phyloP scores from a whole-genome alignment of 35 echinoderm and acorn worm genomes.

The Lytechinus variegatus region DNA sequence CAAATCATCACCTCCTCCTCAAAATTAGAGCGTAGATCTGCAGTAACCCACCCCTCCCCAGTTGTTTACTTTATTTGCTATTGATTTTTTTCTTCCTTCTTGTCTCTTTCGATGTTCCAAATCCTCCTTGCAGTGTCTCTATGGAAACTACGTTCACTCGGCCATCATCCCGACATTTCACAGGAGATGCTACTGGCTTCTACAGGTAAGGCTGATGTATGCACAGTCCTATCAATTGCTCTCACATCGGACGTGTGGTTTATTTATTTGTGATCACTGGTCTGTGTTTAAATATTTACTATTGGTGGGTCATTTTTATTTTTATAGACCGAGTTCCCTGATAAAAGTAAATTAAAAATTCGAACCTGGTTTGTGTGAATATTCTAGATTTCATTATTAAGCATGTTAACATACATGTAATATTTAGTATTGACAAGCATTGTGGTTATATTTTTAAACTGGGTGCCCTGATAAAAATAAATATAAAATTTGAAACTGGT shows the following conservation, averaged over 20 bases:
- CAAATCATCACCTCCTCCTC: background rate
- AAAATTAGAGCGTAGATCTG: background rate
- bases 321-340: too few relatives aligned
- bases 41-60: background rate
- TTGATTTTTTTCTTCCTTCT: slow-evolving; percentile 5
- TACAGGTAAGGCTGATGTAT: slow-evolving; percentile 66
- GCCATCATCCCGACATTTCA: slow-evolving; percentile 99
- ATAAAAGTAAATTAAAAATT: too few relatives aligned
- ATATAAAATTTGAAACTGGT: too few relatives aligned
- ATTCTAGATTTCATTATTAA: too few relatives aligned
- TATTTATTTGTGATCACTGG: background rate
- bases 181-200: slow-evolving; percentile 92
- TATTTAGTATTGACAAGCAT: too few relatives aligned
- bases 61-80: background rate
- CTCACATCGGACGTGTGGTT: background rate
- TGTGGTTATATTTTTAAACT: too few relatives aligned
- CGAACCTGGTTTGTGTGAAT: too few relatives aligned
- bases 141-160: slow-evolving; percentile 97
- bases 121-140: slow-evolving; percentile 79
- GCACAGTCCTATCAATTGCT: background rate
- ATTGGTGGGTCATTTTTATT: too few relatives aligned
- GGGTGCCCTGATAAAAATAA: too few relatives aligned
- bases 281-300: too few relatives aligned
- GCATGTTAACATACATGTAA: too few relatives aligned
- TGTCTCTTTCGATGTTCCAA: slow-evolving; percentile 41